These are phyloP conservation scores for Sphenopsis melanotis DNA, from an alignment of 2,797 vertebrate genomes.

Conservation along the genomic window DNA sequence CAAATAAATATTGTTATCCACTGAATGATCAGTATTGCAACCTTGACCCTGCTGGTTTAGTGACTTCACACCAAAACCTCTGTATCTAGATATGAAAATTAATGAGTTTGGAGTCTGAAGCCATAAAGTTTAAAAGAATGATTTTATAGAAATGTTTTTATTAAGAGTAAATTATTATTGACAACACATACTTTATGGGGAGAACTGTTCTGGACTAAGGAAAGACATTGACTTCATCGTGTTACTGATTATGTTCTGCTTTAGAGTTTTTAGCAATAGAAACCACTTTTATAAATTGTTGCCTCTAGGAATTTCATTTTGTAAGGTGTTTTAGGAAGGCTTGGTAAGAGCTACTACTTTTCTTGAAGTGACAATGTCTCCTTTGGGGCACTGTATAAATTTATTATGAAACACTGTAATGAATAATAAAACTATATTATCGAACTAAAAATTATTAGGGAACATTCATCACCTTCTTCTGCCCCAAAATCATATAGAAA, in stretches of 20 bases:
- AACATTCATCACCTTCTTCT: background rate
- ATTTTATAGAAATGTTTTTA: background rate
- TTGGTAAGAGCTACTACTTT: slow-evolving; percentile 2
- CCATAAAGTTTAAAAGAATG: background rate
- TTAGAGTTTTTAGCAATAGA: background rate
- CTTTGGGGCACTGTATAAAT: background rate
- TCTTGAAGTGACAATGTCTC: background rate
- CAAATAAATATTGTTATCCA: background rate
- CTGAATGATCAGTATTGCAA: background rate
- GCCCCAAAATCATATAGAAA: background rate
- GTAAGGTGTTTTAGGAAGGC: background rate
- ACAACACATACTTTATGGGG: background rate
- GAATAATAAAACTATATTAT: slow-evolving; percentile 28
- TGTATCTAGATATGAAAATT: background rate
- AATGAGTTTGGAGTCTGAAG: background rate
- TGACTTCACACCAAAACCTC: background rate
- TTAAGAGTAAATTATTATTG: background rate
- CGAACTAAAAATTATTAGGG: background rate
- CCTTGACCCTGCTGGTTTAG: background rate
- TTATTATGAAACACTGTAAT: slow-evolving; percentile 4
- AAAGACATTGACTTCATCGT: background rate
- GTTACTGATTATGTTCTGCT: background rate
- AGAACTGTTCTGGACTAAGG: background rate
- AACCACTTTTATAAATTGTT: background rate
- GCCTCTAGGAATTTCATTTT: background rate